phyloP scores from a whole-genome alignment of 2,888 invertebrate genomes.

The Mantis religiosa region DNA sequence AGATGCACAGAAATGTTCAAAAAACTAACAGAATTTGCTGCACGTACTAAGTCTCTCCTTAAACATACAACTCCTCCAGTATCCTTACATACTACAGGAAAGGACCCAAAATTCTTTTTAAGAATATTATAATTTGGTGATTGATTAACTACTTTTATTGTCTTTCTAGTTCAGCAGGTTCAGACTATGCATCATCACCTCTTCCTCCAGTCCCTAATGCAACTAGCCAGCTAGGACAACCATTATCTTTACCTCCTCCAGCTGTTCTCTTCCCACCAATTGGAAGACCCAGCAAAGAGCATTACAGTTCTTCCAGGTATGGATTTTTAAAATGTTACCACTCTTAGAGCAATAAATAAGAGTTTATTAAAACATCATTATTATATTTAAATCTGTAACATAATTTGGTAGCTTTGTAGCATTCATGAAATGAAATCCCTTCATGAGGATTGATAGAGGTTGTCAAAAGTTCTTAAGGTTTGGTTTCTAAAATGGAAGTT shows the following conservation, averaged over 20 bases:
- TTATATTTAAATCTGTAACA: background rate
- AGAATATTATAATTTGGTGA: no score
- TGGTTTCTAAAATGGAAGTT: no score
- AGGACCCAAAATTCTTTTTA: no score
- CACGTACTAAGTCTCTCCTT: no score
- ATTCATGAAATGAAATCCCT: background rate
- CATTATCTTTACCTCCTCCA: conserved; percentile 37
- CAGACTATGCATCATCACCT: conserved; percentile 40
- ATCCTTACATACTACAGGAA: no score
- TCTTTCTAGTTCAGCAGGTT: conserved; percentile 39
- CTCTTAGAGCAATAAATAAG: background rate
- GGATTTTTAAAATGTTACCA: background rate
- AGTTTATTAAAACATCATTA: no score
- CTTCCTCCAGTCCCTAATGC: conserved; percentile 37
- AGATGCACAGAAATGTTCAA: no score
- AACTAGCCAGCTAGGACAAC: conserved; percentile 32
- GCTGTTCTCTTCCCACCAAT: conserved; percentile 41
- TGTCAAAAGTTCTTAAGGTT: no score
- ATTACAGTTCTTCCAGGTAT: background rate
- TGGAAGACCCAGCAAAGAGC: background rate
- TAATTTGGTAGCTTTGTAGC: background rate
- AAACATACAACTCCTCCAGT: no score
- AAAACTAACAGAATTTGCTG: no score
- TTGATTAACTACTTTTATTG: background rate
- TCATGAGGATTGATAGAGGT: no score